Base-by-base conservation (phyloP, 2,888 invertebrate genomes). In the Micropterix aruncella region DNA sequence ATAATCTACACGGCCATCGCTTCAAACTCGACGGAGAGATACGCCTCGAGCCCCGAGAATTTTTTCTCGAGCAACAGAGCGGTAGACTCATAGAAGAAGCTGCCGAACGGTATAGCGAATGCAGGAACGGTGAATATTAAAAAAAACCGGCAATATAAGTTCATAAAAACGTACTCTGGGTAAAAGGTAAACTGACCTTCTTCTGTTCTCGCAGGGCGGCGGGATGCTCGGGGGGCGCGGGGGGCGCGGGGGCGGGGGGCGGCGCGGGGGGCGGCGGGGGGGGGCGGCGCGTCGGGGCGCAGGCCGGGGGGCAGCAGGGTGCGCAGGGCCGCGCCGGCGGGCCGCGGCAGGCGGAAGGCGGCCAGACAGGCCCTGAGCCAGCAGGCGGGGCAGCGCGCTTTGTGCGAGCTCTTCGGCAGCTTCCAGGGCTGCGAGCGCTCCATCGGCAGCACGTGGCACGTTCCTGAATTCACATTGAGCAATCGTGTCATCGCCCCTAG, bases 361-460 rank as follows among this genome's bases (percentile, higher is more conserved):
- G 80, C 78, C 39, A 90, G 66, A 60, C 90, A 90, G 73, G 86
- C 79, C 63, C 83, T 85, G 9, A 91, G 70, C 87, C 91, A 90
- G 61, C 91, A 92, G 14, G 88, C 88, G 43, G 83, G 79, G 63
- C 91, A 92, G 36, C 87, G 71, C 37, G 82, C 75, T 57, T 81
- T 81, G 57, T 80, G 81, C 19, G 82, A 77, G 59, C 81, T 81
- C 51, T 74, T 66, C 46, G 77, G 67, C 52, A 79, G 61, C 55
- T 80, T 79, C 78, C 80, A 80, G 53, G 80, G 77, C 55, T 81
- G 82, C 51, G 79, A 80, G 52, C 83, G 73, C 2, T 79, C 75
- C 48, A 80, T 74, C 37, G 84, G 80, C 42, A 81, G 79, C 40
- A 86, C 80, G 55, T 76, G 75, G 58, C 87, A 87, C 54, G 75